Evolutionary conservation across 2,888 invertebrate species (phyloP).

Genomic region (Perizoma flavofasciatum): DNA sequence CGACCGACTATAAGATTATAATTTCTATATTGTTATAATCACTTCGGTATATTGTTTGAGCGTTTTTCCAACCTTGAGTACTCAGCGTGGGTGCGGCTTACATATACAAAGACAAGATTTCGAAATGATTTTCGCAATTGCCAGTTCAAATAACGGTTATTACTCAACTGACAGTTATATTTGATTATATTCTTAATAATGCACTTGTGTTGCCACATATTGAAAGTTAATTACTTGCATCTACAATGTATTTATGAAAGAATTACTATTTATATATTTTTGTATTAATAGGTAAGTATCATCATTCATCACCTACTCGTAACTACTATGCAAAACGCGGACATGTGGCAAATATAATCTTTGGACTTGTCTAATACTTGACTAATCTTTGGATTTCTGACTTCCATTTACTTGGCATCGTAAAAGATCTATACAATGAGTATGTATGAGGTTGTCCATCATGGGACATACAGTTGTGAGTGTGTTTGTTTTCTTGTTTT

Average conservation of each 20-base stretch:
- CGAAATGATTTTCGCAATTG: conserved; percentile 62
- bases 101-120: conserved; percentile 52
- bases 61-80: conserved; percentile 45
- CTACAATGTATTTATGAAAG: too few relatives aligned
- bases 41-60: conserved; percentile 28
- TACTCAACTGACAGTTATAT: conserved; percentile 45
- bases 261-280: conserved; percentile 1
- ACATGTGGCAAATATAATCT: too few relatives aligned
- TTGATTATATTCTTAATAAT: conserved; percentile 36
- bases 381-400: too few relatives aligned
- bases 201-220: conserved; percentile 29
- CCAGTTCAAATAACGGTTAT: conserved; percentile 54
- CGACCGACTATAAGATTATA: conserved; percentile 31
- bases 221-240: conserved; percentile 6
- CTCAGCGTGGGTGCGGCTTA: conserved; percentile 60
- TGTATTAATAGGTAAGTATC: background rate
- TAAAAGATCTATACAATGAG: too few relatives aligned
- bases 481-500: too few relatives aligned
- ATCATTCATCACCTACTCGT: too few relatives aligned
- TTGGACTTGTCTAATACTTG: too few relatives aligned
- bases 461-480: too few relatives aligned
- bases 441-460: too few relatives aligned
- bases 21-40: conserved; percentile 33
- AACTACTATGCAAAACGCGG: too few relatives aligned
- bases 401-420: too few relatives aligned